Percentiles rank a stretch among this genome's conserved stretches.
These are phyloP conservation scores for Chionodraco myersi DNA, from an alignment of 2,113 vertebrate genomes.

Conservation along the genomic window DNA sequence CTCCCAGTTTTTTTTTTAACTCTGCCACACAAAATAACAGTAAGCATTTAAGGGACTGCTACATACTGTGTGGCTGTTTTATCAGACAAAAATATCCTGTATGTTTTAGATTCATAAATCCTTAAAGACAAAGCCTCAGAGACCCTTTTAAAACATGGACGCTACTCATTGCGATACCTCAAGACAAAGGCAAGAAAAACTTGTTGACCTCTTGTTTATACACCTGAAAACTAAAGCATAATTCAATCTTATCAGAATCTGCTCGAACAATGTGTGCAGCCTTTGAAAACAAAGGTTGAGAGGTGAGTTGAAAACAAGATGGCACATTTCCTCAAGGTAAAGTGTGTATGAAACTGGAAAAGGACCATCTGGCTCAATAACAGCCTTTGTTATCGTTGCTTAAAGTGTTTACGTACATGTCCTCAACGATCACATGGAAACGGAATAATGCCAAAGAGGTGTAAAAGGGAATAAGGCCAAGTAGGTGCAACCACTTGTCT, in stretches of 20 bases:
- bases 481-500: background rate
- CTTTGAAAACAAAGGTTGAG: constrained; percentile 1
- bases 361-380: constrained; percentile 49
- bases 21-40: too few species aligned
- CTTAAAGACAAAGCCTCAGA: constrained; percentile 7
- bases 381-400: constrained; percentile 34
- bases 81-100: background rate
- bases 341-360: constrained; percentile 41
- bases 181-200: background rate
- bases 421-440: constrained; percentile 45
- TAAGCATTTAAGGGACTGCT: too few species aligned
- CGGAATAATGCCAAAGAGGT: constrained; percentile 38
- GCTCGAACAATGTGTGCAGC: background rate
- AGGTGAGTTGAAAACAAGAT: background rate
- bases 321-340: constrained; percentile 1
- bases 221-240: background rate
- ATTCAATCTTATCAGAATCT: background rate
- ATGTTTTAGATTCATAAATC: background rate
- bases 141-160: background rate
- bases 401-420: background rate
- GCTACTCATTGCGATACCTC: constrained; percentile 20
- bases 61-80: too few species aligned
- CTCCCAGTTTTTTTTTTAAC: too few species aligned
- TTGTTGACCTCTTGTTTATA: background rate
- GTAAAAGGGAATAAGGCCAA: constrained; percentile 39